phyloP scores from a whole-genome alignment of 2,888 invertebrate species.

The Diaperis boleti region DNA sequence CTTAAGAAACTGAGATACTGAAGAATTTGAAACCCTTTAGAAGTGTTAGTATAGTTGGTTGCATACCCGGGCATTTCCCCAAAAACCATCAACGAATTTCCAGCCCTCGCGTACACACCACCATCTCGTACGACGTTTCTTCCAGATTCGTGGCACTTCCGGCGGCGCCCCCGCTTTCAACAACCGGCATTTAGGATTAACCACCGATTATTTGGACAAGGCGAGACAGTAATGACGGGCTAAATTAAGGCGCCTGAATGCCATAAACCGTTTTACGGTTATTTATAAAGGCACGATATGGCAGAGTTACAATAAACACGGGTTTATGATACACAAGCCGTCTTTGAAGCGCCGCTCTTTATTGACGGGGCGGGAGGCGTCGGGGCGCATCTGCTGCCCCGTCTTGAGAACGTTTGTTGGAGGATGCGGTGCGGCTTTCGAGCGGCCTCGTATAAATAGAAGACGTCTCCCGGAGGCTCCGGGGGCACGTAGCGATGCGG shows the following conservation, averaged over 20 bases:
- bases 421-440: constrained; percentile 30
- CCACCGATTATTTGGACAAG: constrained; percentile 53
- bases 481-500: background rate
- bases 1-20: too few species aligned
- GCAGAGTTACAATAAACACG: constrained; percentile 65
- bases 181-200: constrained; percentile 56
- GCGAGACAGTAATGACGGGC: constrained; percentile 42
- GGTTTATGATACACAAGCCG: constrained; percentile 61
- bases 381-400: constrained; percentile 43
- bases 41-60: too few species aligned
- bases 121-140: too few species aligned
- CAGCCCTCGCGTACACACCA: too few species aligned
- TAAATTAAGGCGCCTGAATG: constrained; percentile 61
- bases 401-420: constrained; percentile 38
- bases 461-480: background rate
- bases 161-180: constrained; percentile 45
- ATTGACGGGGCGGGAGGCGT: constrained; percentile 46
- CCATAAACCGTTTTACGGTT: constrained; percentile 63
- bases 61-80: too few species aligned
- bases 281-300: constrained; percentile 64
- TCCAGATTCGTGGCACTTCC: too few species aligned
- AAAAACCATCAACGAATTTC: too few species aligned
- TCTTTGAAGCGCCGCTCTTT: constrained; percentile 62
- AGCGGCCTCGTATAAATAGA: constrained; percentile 20
- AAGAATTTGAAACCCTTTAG: too few species aligned